A percentile compares a stretch with the other conserved stretches of the same genome.
phyloP scores from a whole-genome alignment of 2,888 invertebrate genomes.

The Rugalucina vietnamica region DNA sequence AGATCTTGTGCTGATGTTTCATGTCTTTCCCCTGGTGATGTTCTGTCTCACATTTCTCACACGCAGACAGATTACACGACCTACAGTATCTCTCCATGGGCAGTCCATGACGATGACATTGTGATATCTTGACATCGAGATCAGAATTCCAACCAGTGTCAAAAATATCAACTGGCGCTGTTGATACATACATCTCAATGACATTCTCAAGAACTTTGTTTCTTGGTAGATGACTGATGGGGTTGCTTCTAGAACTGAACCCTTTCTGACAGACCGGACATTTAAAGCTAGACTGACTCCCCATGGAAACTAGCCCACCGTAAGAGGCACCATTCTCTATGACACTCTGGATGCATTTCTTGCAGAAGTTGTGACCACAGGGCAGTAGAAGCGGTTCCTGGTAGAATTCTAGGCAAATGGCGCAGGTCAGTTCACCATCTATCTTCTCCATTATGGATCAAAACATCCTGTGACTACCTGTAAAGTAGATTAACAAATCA shows the following conservation, averaged over 20 bases:
- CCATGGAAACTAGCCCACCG: slow-evolving; percentile 33
- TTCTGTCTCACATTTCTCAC: slow-evolving; percentile 50
- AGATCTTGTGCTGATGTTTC: slow-evolving; percentile 46
- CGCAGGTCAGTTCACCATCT: slow-evolving; percentile 68
- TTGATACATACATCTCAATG: slow-evolving; percentile 53
- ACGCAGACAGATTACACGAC: slow-evolving; percentile 61
- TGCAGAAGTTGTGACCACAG: slow-evolving; percentile 72
- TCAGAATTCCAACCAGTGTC: slow-evolving; percentile 65
- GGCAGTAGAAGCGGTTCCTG: slow-evolving; percentile 63
- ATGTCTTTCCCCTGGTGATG: slow-evolving; percentile 25
- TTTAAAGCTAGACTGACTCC: slow-evolving; percentile 52
- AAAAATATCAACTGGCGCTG: slow-evolving; percentile 58
- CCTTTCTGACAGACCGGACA: slow-evolving; percentile 68
- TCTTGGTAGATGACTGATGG: slow-evolving; percentile 53
- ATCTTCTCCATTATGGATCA: slow-evolving; percentile 13
- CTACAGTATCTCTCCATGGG: slow-evolving; percentile 62
- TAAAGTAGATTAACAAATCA: too few relatives aligned
- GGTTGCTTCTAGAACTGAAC: slow-evolving; percentile 40
- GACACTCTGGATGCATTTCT: slow-evolving; percentile 61
- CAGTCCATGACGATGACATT: slow-evolving; percentile 50
- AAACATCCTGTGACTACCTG: background rate
- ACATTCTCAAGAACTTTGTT: slow-evolving; percentile 67
- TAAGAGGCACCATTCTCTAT: slow-evolving; percentile 39
- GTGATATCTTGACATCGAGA: slow-evolving; percentile 27
- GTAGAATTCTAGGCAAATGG: slow-evolving; percentile 68